Conservation (phyloP, 2,113 vertebrate genomes). For the Elanoides forficatus region DNA sequence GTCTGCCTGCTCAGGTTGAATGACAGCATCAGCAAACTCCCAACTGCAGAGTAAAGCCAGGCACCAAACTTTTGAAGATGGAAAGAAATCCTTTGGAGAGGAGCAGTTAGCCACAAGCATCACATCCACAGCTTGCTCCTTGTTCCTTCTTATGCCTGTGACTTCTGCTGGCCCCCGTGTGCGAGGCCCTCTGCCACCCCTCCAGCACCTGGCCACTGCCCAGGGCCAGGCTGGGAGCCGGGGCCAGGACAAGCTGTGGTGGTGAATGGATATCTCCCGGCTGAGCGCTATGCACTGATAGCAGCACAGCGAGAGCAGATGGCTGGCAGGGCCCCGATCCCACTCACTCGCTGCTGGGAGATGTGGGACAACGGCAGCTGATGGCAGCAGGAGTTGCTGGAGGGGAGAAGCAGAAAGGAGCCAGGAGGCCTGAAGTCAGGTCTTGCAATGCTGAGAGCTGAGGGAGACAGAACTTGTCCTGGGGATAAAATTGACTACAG, state of each 20-base stretch:
- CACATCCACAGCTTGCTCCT: not conserved
- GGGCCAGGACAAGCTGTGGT: not conserved
- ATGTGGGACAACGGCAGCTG: fast-evolving
- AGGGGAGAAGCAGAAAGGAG: not conserved
- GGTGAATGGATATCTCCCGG: not conserved
- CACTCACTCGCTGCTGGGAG: not conserved
- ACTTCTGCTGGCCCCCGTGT: not conserved
- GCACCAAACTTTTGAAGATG: not conserved
- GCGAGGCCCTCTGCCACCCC: not conserved
- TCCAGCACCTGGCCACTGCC: not conserved
- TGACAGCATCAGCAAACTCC: not conserved
- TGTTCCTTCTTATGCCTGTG: not conserved
- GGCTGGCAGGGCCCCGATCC: too few relatives aligned
- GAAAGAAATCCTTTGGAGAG: not conserved
- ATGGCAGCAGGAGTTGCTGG: not conserved
- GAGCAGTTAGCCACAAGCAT: not conserved
- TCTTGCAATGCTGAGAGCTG: not conserved
- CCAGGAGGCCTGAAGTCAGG: not conserved
- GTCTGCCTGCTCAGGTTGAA: not conserved
- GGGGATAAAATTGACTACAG: not conserved
- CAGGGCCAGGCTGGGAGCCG: not conserved
- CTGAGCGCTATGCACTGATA: fast-evolving
- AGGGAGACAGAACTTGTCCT: not conserved
- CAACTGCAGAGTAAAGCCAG: not conserved
- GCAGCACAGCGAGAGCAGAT: fast-evolving